These are phyloP conservation scores for Agrilus planipennis DNA, from an alignment of 1,140 invertebrate genomes.

Conservation along the genomic window DNA sequence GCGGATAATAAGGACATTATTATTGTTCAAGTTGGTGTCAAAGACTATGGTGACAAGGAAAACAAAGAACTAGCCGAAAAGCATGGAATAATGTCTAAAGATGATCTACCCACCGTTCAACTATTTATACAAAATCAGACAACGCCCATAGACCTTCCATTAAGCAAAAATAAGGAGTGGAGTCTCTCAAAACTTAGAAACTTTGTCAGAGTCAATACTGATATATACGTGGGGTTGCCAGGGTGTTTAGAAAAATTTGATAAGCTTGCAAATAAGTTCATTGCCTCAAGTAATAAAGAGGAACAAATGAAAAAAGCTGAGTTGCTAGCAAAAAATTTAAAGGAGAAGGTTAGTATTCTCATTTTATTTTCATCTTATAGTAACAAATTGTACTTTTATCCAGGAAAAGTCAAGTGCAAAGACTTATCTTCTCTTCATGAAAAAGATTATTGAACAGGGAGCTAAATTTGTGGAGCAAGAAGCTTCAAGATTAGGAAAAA, in stretches of 20 bases:
- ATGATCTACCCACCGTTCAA: conserved; percentile 70
- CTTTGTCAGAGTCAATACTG: conserved; percentile 62
- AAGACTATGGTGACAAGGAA: conserved; percentile 90
- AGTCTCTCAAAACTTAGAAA: conserved; percentile 69
- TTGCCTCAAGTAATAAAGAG: conserved; percentile 44
- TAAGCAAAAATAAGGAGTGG: conserved; percentile 49
- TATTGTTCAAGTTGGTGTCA: conserved; percentile 78
- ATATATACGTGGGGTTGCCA: conserved; percentile 74
- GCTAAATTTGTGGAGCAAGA: conserved; percentile 70
- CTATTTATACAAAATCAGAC: conserved; percentile 46
- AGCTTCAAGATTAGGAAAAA: conserved; percentile 64
- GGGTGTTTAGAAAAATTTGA: conserved; percentile 82
- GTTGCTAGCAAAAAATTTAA: conserved; percentile 34
- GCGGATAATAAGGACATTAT: conserved; percentile 64
- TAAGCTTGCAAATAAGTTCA: conserved; percentile 61
- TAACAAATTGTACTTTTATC: conserved; percentile 9
- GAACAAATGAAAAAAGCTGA: conserved; percentile 45
- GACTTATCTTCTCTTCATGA: conserved; percentile 78
- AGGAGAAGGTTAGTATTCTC: conserved; percentile 30
- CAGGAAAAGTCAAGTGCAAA: conserved; percentile 53
- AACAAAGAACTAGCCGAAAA: conserved; percentile 72
- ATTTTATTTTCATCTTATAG: conserved; percentile 3
- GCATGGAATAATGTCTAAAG: conserved; percentile 60
- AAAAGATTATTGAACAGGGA: conserved; percentile 72
- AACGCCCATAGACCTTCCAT: conserved; percentile 39